A percentile compares a stretch with the other conserved stretches of the same genome.
Evolutionary conservation across 2,888 invertebrate genomes (phyloP).

Genomic region (Branchipolynoe longqiensis): DNA sequence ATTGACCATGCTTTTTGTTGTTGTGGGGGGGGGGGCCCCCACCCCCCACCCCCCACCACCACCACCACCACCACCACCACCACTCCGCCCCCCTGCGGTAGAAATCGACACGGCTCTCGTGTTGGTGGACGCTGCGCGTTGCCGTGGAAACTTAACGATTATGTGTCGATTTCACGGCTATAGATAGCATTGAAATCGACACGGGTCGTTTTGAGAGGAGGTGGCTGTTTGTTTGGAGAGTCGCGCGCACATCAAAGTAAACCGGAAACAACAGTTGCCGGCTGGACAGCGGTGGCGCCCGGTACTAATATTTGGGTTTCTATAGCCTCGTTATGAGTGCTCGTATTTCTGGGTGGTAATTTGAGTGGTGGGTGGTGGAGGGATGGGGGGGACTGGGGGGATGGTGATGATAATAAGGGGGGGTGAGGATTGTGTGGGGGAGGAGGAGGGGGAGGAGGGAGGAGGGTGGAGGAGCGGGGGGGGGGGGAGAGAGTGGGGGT

Average conservation of each 20-base stretch:
- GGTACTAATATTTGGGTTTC: constrained; percentile 44
- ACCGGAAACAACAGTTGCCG: constrained; percentile 36
- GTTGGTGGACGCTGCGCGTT: not conserved
- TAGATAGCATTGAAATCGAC: constrained; percentile 24
- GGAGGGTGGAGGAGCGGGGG: constrained; percentile 19
- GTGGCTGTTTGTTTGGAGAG: not conserved
- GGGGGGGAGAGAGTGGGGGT: not conserved
- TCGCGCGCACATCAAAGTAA: constrained; percentile 22
- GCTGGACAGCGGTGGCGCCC: not conserved
- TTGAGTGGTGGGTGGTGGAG: not conserved
- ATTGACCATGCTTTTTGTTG: too few species aligned
- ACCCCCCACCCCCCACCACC: too few species aligned
- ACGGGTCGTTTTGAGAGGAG: too few species aligned
- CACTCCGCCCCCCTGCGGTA: not conserved
- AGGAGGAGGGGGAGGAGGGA: constrained; percentile 7
- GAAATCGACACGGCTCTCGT: constrained; percentile 3
- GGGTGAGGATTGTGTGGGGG: not conserved
- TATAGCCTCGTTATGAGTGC: constrained; percentile 25
- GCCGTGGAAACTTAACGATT: constrained; percentile 10
- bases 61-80: too few species aligned
- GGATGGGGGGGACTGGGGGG: not conserved
- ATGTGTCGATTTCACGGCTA: constrained; percentile 46
- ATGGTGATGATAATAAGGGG: constrained; percentile 40
- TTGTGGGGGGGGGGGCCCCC: too few species aligned
- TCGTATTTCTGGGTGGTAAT: constrained; percentile 49